Evolutionary conservation across 2,113 vertebrate species (phyloP), one percentile per base, ranked within the genome.

Genomic region (Elephas maximus): DNA sequence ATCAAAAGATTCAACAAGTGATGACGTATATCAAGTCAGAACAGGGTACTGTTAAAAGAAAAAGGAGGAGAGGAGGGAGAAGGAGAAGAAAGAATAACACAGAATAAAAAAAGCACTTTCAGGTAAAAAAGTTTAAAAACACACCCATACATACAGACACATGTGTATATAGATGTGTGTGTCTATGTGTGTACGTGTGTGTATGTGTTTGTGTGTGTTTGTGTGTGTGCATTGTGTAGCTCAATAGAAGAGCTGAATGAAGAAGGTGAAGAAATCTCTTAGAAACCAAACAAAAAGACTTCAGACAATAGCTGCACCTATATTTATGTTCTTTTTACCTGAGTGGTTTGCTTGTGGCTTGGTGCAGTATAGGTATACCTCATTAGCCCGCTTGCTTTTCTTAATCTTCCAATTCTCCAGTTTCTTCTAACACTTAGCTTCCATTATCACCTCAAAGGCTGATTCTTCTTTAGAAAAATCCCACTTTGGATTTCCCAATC

Each of bases 1-100:
- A 8, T 83, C 24, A 88, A 92, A 94, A 94, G 85, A 79, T 44
- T 53, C 90, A 28, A 82, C 14, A 21, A 94, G 20, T 24, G 57
- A 80, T 57, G 65, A 37, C 17, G 65, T 10, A 86, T 2, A n/a
- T 20, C 7, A 57, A 95, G 57, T 78, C 83, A 90, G 18, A 86
- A 78, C 7, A 53, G 17, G 8, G 23, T 79, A 87, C 18, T 48
- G n/a, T 33, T 82, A 74, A 78, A 79, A 90, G 26, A 48, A 85
- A 65, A 15, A 83, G 8, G 21, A 73, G 10, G 45, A 67, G 21
- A 15, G 24, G 3, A 62, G 33, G 15, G 1, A 76, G 48, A 33
- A 77, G 57, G 23, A 67, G 57, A 91, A 48, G 3, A 65, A 77
- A 78, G 15, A 77, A 51, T 6, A 65, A 28, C 24, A 65, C 26